Percentiles rank a stretch among this genome's conserved stretches.
Conservation (phyloP, 1,140 invertebrate species). For the Drepana arcuata region DNA sequence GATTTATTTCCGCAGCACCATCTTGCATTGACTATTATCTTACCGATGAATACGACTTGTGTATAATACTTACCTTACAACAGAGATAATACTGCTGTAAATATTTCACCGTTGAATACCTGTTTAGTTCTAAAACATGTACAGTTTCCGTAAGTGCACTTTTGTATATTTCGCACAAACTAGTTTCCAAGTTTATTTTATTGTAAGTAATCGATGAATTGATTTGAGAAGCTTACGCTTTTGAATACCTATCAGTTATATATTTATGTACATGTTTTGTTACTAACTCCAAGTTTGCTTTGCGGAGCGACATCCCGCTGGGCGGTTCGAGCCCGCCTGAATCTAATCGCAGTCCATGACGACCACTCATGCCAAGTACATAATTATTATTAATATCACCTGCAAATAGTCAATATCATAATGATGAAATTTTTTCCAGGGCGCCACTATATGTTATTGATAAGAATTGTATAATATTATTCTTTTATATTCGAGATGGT, state of each 20-base stretch:
- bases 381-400: constrained; percentile 35
- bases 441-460: constrained; percentile 52
- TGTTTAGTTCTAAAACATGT: constrained; percentile 75
- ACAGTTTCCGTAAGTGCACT: constrained; percentile 73
- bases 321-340: constrained; percentile 38
- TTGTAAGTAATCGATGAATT: constrained; percentile 62
- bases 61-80: constrained; percentile 61
- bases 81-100: constrained; percentile 69
- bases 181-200: constrained; percentile 70
- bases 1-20: constrained; percentile 72
- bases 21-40: constrained; percentile 72
- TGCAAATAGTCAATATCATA: constrained; percentile 59
- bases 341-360: constrained; percentile 38
- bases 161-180: constrained; percentile 72
- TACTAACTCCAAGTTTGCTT: constrained; percentile 68
- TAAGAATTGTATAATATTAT: constrained; percentile 53
- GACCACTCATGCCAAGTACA: constrained; percentile 71
- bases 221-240: constrained; percentile 72
- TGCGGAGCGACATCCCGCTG: constrained; percentile 34
- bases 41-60: constrained; percentile 64
- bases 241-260: constrained; percentile 67
- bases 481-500: constrained; percentile 59
- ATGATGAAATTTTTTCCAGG: constrained; percentile 72
- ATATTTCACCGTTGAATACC: constrained; percentile 71
- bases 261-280: constrained; percentile 74